A percentile compares a stretch with the other conserved stretches of the same genome.
phyloP scores from a whole-genome alignment of 1,140 invertebrate genomes.

The Antheraea pernyi region DNA sequence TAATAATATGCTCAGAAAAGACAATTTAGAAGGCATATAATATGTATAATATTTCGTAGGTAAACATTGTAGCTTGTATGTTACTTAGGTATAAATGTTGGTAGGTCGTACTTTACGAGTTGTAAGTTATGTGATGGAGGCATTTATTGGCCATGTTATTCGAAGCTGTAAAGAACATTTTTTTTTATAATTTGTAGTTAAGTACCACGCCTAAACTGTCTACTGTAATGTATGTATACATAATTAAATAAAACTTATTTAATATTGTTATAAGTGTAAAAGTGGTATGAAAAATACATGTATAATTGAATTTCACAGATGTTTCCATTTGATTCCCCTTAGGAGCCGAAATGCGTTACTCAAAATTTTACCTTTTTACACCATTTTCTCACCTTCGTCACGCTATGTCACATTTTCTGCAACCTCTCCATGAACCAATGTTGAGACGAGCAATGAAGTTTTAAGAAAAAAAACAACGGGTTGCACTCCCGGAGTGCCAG shows the following conservation, averaged over 20 bases:
- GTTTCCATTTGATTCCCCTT: too few species aligned
- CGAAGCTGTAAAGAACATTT: conserved; percentile 61
- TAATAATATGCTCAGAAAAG: conserved; percentile 69
- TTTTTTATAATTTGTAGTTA: conserved; percentile 74
- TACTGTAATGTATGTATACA: conserved; percentile 48
- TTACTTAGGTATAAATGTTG: conserved; percentile 30
- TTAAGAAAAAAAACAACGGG: too few species aligned
- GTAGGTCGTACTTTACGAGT: conserved; percentile 29
- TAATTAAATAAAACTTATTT: conserved; percentile 69
- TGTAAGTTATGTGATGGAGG: conserved; percentile 69
- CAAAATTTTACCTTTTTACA: too few species aligned
- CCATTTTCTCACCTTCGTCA: too few species aligned
- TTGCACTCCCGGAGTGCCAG: too few species aligned
- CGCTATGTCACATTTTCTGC: too few species aligned
- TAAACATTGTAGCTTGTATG: conserved; percentile 17
- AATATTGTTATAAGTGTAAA: conserved; percentile 71
- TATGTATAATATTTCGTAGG: conserved; percentile 29
- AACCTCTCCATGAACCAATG: too few species aligned
- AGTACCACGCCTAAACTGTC: conserved; percentile 73
- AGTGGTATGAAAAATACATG: conserved; percentile 62
- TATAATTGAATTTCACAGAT: conserved; percentile 17
- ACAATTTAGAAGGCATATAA: conserved; percentile 52
- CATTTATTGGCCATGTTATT: conserved; percentile 74
- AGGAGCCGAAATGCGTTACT: too few species aligned
- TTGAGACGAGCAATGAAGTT: too few species aligned